Conservation (phyloP, 2,888 invertebrate genomes). For the Belgica antarctica region DNA sequence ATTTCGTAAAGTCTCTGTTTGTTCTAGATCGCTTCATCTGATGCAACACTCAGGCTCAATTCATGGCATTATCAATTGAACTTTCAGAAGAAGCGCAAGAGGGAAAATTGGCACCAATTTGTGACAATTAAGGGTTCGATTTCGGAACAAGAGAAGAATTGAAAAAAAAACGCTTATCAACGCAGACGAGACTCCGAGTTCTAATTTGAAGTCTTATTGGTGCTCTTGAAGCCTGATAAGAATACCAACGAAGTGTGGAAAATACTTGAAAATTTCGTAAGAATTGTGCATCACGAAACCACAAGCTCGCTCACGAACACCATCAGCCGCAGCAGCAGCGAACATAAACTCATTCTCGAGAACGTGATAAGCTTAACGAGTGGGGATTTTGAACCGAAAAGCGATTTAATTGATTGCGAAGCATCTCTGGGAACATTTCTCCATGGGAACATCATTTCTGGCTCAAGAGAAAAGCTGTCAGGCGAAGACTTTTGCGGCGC, state of each 20-base stretch:
- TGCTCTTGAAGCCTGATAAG: constrained; percentile 5
- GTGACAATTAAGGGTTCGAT: neutral
- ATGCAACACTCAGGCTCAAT: too few relatives aligned
- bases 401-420: neutral
- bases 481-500: neutral
- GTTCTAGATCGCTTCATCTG: too few relatives aligned
- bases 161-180: constrained; percentile 25
- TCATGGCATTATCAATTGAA: neutral
- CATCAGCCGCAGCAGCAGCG: neutral
- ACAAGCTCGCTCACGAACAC: neutral
- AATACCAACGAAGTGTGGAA: neutral
- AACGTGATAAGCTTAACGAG: constrained; percentile 27
- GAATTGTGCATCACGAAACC: neutral
- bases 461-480: neutral
- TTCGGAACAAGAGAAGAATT: neutral
- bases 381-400: neutral
- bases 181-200: neutral
- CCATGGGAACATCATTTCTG: constrained; percentile 15
- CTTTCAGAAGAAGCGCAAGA: neutral
- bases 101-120: neutral
- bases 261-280: constrained; percentile 13
- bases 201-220: constrained; percentile 15
- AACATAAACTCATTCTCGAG: neutral
- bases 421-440: neutral
- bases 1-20: too few relatives aligned